These are phyloP conservation scores for Leucophenga montana DNA, from an alignment of 2,888 invertebrate species.

Conservation along the genomic window DNA sequence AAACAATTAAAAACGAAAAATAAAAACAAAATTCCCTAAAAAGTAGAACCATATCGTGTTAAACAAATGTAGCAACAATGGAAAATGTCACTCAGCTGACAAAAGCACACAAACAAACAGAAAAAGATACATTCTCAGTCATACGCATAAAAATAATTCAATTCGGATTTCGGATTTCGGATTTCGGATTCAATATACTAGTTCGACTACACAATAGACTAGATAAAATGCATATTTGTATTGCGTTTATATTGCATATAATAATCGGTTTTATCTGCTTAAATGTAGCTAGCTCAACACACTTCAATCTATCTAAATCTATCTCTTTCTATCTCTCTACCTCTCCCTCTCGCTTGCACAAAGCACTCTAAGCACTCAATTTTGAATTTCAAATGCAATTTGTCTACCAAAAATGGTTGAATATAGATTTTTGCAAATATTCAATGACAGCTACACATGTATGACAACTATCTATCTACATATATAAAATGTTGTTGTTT, in stretches of 20 bases:
- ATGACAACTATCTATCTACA: too few species aligned
- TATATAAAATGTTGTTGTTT: background rate
- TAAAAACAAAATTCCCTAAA: too few species aligned
- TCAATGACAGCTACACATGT: too few species aligned
- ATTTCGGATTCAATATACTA: too few species aligned
- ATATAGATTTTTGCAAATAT: background rate
- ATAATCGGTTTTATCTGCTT: background rate
- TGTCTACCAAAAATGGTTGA: constrained; percentile 18
- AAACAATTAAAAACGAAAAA: too few species aligned
- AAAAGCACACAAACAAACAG: background rate
- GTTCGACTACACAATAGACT: too few species aligned
- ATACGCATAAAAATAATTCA: background rate
- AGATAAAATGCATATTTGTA: too few species aligned
- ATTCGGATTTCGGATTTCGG: too few species aligned
- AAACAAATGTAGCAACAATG: background rate
- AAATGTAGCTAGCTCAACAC: background rate
- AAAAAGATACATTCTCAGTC: background rate
- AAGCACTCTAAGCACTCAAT: background rate
- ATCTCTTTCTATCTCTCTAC: too few species aligned
- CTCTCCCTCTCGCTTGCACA: background rate
- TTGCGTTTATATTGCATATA: too few species aligned
- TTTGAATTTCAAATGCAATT: constrained; percentile 3
- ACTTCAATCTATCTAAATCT: background rate
- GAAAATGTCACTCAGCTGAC: constrained; percentile 8
- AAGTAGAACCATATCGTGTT: too few species aligned